Evolutionary conservation across 2,888 invertebrate species (phyloP), one percentile per base, ranked within the genome.

Genomic region (Xiphydria camelus): DNA sequence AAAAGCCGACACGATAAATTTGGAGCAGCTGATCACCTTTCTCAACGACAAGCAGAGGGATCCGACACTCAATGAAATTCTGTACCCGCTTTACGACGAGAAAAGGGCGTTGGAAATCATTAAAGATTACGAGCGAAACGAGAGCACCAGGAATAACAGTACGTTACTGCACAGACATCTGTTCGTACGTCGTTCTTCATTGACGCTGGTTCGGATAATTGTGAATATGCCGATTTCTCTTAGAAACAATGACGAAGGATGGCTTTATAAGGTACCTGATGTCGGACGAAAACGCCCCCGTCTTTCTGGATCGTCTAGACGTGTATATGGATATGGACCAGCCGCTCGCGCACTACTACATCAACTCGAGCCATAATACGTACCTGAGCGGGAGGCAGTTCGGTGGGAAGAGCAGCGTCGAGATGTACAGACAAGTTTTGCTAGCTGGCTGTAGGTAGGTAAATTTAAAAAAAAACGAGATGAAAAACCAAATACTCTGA

Each of bases 231-330:
- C 15, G 3, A 5, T 29, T 49, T 49, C 51, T 75, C 76, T 39
- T 76, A 91, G 90, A 85, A 75, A 83, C 87, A 75, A 79, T 98
- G 57, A 91, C 92, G 48, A 89, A 96, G 76, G 97, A 98, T 77
- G 98, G 98, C 23, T 85, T 99, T 61, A 94, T 97, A 77, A 88
- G 97, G 49, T 99, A 98, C 80, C 83, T 99, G 57, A 99, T 99
- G 96, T 98, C 98, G 0, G 99, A 99, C 76, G 99, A 99, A 79
- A 99, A 99, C 79, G 96, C 98, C 0, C 98, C 99, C 0, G 98
- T 99, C 53, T 99, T 99, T 79, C 82, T 99, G 58, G 99, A 99
- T 78, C 84, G 97, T n/a, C 80, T 98, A 59, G 97, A 97, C 73
- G 90, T 93, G 67, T 95, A 95, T 70, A 91, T 91, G 91, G 98